Base-by-base conservation (phyloP, 2,797 vertebrate species). In the Myotis myotis region DNA sequence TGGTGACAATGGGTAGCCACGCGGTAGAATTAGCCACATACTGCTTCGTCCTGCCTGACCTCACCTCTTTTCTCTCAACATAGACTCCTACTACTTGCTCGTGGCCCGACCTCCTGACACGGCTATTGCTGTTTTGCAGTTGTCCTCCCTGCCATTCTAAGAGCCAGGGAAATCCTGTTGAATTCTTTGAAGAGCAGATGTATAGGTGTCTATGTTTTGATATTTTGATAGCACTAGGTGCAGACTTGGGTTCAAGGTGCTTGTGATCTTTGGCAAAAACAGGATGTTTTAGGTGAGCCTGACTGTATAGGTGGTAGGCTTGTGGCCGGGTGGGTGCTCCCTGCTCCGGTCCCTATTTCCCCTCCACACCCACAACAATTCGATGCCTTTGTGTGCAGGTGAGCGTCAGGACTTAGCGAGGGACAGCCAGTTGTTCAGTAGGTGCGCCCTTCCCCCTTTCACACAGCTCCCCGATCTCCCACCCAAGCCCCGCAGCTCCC, bases 281-380 rank as follows among this genome's bases (percentile, higher is more conserved):
- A 97, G 97, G 96, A 96, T 96, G 96, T 96, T 89, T 94, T 75
- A 91, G 94, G 84, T 64, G 83, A 75, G 87, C 36, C 93, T 53
- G 28, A 11, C 74, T 89, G 41, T 36, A 72, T 4, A 62, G 74
- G 68, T 20, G 60, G 44, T 64, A 64, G 64, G 81, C 80, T 86
- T 71, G 94, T 83, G 85, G 94, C 74, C 78, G 94, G 78, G 76
- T 51, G 80, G 85, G 80, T 36, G 36, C 78, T 88, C 91, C 70
- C 33, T 84, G 28, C 84, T 66, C 19, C 3, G 72, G 71, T 49
- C 64, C 28, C 76, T 30, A 5, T 33, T 76, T 76, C 74, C 78
- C 64, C 57, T 38, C 57, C 68, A 47, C 33, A 8, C 80, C 87
- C 82, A 90, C 90, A 87, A 57, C 79, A 80, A 5, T 85, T 60